phyloP scores from a whole-genome alignment of 2,888 invertebrate genomes.

The Nomada fabriciana region DNA sequence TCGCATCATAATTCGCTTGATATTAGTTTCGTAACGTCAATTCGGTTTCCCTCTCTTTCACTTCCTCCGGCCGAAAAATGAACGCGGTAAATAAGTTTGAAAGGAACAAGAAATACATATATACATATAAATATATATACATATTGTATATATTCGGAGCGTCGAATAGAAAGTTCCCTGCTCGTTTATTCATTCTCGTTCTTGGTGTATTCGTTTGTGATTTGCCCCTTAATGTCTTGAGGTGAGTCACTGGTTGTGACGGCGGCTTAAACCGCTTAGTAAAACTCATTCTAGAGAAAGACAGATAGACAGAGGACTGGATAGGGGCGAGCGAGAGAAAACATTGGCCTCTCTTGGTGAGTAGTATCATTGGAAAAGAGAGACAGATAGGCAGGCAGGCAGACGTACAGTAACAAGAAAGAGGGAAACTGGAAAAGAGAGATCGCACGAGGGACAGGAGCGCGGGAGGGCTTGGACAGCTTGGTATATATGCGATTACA shows the following conservation, averaged over 20 bases:
- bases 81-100: conserved; percentile 13
- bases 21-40: not conserved
- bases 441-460: conserved; percentile 35
- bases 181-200: conserved; percentile 16
- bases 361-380: conserved; percentile 51
- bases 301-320: not conserved
- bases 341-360: conserved; percentile 8
- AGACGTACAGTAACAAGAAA: conserved; percentile 46
- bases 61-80: not conserved
- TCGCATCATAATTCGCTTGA: not conserved
- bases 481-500: conserved; percentile 69
- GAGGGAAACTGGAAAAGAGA: conserved; percentile 54
- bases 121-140: no score
- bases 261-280: conserved; percentile 70
- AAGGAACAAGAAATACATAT: no score
- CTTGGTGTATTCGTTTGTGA: conserved; percentile 25
- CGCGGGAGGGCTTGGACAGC: conserved; percentile 59
- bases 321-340: conserved; percentile 10
- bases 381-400: conserved; percentile 56
- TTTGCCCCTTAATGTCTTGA: conserved; percentile 48
- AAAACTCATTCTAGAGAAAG: conserved; percentile 66
- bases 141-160: no score
- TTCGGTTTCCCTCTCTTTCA: not conserved
- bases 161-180: conserved; percentile 26
- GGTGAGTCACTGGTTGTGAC: conserved; percentile 68